Percentiles rank a stretch among this genome's conserved stretches.
phyloP scores from a whole-genome alignment of 2,797 vertebrate species.

The Acanthopagrus latus region DNA sequence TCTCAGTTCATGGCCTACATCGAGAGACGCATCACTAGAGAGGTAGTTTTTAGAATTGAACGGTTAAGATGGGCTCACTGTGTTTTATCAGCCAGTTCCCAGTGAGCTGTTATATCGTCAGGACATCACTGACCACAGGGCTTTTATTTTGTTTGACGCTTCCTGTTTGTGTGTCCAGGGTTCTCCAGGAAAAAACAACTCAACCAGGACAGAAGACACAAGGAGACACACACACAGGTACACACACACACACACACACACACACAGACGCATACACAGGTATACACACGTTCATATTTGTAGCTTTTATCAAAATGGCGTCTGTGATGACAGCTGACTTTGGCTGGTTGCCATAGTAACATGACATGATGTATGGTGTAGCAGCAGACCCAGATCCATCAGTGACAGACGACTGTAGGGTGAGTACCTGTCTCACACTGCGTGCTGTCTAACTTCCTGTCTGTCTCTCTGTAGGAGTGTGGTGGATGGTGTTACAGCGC shows the following conservation, averaged over 20 bases:
- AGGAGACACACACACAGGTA: conserved; percentile 70
- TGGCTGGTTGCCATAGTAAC: not conserved
- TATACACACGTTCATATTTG: too few relatives aligned
- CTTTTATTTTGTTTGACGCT: conserved; percentile 7
- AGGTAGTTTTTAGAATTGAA: conserved; percentile 80
- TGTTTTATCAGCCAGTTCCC: too few relatives aligned
- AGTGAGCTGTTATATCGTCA: not conserved
- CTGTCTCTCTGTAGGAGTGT: conserved; percentile 64
- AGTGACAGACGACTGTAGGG: too few relatives aligned
- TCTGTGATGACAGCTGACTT: not conserved
- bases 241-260: not conserved
- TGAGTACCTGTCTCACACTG: not conserved
- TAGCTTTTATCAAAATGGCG: too few relatives aligned
- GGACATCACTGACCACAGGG: not conserved
- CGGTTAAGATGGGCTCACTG: too few relatives aligned
- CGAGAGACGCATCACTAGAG: conserved; percentile 91
- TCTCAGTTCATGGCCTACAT: conserved; percentile 98
- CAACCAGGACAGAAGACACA: conserved; percentile 86
- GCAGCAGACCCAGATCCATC: too few relatives aligned
- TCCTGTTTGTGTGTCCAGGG: conserved; percentile 76
- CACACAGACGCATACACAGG: too few relatives aligned
- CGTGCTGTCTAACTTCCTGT: conserved; percentile 12
- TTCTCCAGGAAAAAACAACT: conserved; percentile 85
- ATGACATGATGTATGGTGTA: not conserved
- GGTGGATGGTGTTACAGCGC: conserved; percentile 65